Evolutionary conservation across 2,113 vertebrate genomes (phyloP).

Genomic region (Pleuronectes platessa): DNA sequence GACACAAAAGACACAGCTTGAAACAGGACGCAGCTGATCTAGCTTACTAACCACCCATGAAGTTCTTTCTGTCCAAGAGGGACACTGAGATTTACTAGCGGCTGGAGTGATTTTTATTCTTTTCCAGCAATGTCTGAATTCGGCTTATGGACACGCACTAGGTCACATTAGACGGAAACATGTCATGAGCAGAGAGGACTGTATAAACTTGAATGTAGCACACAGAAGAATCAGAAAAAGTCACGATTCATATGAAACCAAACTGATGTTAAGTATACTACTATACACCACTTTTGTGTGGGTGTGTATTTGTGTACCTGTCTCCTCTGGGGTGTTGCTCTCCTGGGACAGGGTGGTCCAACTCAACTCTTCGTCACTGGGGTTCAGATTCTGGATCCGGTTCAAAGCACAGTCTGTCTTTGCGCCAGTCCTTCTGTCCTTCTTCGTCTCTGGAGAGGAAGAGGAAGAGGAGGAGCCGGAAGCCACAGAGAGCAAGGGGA

Average conservation of each 20-base stretch:
- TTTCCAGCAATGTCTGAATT: conserved; percentile 34
- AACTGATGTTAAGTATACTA: background rate
- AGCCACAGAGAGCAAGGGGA: conserved; percentile 84
- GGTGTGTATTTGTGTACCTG: conserved; percentile 81
- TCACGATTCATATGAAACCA: conserved; percentile 5
- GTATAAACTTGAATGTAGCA: conserved; percentile 14
- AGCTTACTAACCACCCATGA: conserved; percentile 31
- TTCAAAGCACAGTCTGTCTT: conserved; percentile 96
- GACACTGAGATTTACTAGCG: conserved; percentile 28
- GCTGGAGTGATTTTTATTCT: conserved; percentile 58
- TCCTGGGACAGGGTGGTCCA: conserved; percentile 98
- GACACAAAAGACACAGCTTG: background rate
- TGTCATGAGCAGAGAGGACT: conserved; percentile 49
- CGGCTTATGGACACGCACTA: conserved; percentile 6
- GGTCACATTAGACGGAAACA: conserved; percentile 49
- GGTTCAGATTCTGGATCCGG: conserved; percentile 95
- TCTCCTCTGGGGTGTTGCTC: conserved; percentile 92
- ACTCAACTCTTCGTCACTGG: conserved; percentile 96
- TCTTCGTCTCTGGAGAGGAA: conserved; percentile 96
- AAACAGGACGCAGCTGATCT: conserved; percentile 48
- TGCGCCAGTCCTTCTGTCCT: conserved; percentile 93
- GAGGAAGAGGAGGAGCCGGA: conserved; percentile 82
- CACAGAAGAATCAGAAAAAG: too few relatives aligned
- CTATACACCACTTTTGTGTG: background rate
- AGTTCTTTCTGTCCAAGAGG: conserved; percentile 55